Conservation (phyloP, 2,113 vertebrate species). For the Sphyrna mokarran region DNA sequence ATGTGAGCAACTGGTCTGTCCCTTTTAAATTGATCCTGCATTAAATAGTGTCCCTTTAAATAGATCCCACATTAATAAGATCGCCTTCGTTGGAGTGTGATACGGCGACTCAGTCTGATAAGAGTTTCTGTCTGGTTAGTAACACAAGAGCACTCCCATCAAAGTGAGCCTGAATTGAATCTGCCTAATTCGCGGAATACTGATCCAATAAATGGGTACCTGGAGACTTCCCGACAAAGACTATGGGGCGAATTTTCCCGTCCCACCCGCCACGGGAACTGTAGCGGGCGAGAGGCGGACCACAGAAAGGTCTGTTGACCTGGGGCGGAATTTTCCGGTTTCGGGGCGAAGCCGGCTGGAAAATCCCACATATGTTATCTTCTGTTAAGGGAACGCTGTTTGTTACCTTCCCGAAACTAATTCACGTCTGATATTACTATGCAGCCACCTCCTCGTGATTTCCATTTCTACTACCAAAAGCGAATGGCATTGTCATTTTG, state of each 20-base stretch:
- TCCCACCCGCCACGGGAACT: too few species aligned
- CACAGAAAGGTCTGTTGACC: too few species aligned
- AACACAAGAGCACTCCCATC: not conserved
- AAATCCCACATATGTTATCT: not conserved
- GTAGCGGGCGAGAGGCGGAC: too few species aligned
- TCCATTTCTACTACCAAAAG: not conserved
- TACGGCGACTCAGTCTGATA: not conserved
- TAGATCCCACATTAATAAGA: not conserved
- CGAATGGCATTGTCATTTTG: not conserved
- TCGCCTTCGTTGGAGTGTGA: not conserved
- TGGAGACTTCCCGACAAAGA: not conserved
- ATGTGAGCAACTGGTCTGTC: not conserved
- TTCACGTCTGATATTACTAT: not conserved
- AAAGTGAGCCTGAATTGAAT: not conserved
- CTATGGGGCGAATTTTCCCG: not conserved
- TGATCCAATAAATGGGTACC: not conserved
- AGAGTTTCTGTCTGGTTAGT: not conserved
- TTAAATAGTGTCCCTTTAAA: not conserved
- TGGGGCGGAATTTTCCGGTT: too few species aligned
- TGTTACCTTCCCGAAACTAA: slow-evolving; percentile 11
- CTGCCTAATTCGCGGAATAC: not conserved
- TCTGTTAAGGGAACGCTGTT: not conserved
- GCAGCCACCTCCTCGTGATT: not conserved
- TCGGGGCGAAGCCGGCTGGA: too few species aligned
- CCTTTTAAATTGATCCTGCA: not conserved